A percentile compares a stretch with the other conserved stretches of the same genome.
Evolutionary conservation across 2,113 vertebrate species (phyloP).

Genomic region (Theristicus caerulescens): DNA sequence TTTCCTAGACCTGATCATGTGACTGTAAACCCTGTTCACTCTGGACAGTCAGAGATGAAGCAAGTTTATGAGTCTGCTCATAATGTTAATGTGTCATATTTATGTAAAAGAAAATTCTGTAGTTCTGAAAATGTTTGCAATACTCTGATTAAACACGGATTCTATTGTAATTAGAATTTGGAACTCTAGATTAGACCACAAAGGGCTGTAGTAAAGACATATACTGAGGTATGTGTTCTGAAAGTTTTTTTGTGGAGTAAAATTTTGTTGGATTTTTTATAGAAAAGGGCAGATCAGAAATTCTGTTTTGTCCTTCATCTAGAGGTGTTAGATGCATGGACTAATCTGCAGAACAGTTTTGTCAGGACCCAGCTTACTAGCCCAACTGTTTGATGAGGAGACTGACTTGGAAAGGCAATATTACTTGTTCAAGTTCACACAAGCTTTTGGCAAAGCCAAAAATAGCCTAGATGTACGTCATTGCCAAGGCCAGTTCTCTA

Average conservation of each 20-base stretch:
- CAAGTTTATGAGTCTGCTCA: not conserved
- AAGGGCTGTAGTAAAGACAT: not conserved
- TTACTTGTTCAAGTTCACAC: not conserved
- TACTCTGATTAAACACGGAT: not conserved
- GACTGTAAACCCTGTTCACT: conserved; percentile 57
- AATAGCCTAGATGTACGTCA: not conserved
- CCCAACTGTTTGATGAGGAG: not conserved
- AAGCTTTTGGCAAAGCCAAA: not conserved
- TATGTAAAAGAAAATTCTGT: conserved; percentile 14
- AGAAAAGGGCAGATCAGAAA: not conserved
- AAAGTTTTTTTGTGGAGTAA: not conserved
- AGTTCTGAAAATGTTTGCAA: not conserved
- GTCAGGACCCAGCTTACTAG: not conserved
- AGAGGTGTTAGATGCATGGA: not conserved
- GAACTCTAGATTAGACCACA: not conserved
- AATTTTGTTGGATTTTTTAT: not conserved
- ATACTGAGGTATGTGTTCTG: not conserved
- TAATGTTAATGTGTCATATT: not conserved
- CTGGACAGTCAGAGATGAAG: conserved; percentile 18
- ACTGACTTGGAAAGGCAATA: not conserved
- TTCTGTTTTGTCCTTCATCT: not conserved
- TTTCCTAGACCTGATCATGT: conserved; percentile 14
- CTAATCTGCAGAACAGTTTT: not conserved
- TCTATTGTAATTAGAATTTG: not conserved
- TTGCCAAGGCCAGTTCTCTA: not conserved